Evolutionary conservation across 2,888 invertebrate genomes (phyloP), one percentile per base, ranked within the genome.

Genomic region (Gymnocheta viridis): DNA sequence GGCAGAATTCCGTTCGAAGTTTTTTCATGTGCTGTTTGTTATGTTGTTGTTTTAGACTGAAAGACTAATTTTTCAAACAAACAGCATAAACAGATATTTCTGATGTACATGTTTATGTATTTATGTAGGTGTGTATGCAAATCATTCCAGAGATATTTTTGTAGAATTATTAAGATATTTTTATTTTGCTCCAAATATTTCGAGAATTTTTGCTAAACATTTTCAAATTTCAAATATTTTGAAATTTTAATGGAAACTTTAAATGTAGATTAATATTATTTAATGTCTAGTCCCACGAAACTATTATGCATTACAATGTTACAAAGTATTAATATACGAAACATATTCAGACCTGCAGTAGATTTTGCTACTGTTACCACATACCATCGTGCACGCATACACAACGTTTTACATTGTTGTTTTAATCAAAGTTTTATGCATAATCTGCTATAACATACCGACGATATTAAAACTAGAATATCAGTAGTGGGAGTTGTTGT

Each of bases 351-450:
- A 56, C 3, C 17, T 56, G 10, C 56, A 56, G 29, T 56, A 10
- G 38, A 51, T 41, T 54, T 32, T 2, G 19, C 29, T 47, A 32
- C 19, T 60, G 14, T 47, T 12, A 44, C n/a, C n/a, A n/a, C n/a
- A n/a, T n/a, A n/a, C n/a, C 1, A 17, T 6, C 17, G 2, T 27
- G 6, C 10, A 62, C n/a, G 35, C 29, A 49, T 7, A 19, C 32
- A 38, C 38, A 70, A n/a, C 47, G 69, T 69, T 74, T 64, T 56
- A 70, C 54, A 64, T 70, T 74, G 78, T 82, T 70, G 29, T 62
- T 79, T 69, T 73, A 74, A 82, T 78, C 78, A 73, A 69, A 82
- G 73, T 82, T 78, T 44, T 82, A 78, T 79, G 74, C 79, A 82
- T 70, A 79, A 79, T 69, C 79, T 79, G n/a, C 38, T 38, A 27